Conservation (phyloP, 2,113 vertebrate species). For the Capreolus pygargus region DNA sequence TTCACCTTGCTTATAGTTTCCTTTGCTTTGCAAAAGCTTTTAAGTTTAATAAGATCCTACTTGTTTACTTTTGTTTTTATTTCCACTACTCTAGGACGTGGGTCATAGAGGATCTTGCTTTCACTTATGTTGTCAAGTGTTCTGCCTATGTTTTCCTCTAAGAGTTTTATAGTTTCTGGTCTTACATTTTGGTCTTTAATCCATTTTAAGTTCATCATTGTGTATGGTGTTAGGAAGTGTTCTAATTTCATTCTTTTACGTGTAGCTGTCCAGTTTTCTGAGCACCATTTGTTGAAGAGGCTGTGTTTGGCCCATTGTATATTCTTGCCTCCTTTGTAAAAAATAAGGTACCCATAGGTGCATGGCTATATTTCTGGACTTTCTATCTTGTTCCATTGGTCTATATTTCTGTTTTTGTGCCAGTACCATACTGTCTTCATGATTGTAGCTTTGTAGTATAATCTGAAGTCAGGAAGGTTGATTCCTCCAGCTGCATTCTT, state of each 20-base stretch:
- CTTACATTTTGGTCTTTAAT: not conserved
- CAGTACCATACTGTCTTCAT: not conserved
- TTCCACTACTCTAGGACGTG: not conserved
- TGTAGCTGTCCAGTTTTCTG: not conserved
- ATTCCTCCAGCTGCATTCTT: not conserved
- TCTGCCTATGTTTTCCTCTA: not conserved
- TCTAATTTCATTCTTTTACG: not conserved
- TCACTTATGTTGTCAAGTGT: not conserved
- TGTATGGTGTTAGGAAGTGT: not conserved
- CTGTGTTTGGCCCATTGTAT: not conserved
- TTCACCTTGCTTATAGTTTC: not conserved
- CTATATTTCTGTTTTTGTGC: not conserved
- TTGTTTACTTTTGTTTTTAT: not conserved
- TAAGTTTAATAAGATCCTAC: not conserved
- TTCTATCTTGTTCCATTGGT: not conserved
- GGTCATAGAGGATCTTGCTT: not conserved
- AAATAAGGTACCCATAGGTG: not conserved
- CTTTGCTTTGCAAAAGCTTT: not conserved
- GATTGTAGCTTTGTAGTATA: not conserved
- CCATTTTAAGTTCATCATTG: not conserved
- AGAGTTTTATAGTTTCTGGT: not conserved
- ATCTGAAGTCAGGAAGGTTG: not conserved
- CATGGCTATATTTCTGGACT: not conserved
- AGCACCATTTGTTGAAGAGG: not conserved
- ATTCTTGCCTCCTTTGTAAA: not conserved